A percentile compares a stretch with the other conserved stretches of the same genome.
Conservation (phyloP, 92 coral and sea anemone species). For the Phenganax subtilis region DNA sequence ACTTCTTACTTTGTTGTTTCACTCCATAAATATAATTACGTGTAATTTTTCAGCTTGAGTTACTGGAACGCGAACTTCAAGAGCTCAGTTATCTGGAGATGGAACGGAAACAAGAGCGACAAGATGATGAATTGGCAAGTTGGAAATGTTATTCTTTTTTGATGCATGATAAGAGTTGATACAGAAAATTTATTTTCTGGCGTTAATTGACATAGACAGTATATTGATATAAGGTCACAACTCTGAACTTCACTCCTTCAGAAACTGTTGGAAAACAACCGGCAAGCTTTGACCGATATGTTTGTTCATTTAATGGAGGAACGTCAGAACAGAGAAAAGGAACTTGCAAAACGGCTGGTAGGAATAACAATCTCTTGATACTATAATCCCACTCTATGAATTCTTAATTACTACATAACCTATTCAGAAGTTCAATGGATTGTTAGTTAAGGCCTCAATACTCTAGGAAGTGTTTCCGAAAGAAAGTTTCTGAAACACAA, state of each 20-base stretch:
- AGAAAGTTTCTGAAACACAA: too few species aligned
- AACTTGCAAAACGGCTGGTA: slow-evolving; percentile 86
- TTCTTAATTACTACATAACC: background rate
- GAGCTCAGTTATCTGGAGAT: slow-evolving; percentile 74
- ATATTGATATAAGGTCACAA: too few species aligned
- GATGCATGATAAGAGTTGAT: background rate
- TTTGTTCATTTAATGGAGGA: slow-evolving; percentile 76
- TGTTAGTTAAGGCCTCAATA: background rate
- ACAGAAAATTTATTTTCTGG: too few species aligned
- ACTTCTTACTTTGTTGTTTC: background rate
- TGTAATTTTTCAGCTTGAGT: slow-evolving; percentile 54
- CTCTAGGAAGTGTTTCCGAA: too few species aligned
- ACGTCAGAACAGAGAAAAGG: slow-evolving; percentile 78
- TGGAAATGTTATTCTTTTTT: background rate
- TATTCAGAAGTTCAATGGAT: background rate
- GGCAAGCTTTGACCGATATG: slow-evolving; percentile 64
- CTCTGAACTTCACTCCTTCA: slow-evolving; percentile 17
- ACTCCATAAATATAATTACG: background rate
- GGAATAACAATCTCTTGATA: slow-evolving; percentile 11
- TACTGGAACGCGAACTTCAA: slow-evolving; percentile 77
- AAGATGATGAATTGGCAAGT: slow-evolving; percentile 74
- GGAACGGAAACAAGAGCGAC: slow-evolving; percentile 78
- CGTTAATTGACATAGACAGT: too few species aligned
- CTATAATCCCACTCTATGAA: background rate
- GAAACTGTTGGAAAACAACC: slow-evolving; percentile 64